Base-by-base conservation (phyloP, 53 echinoderm and acorn worm species). In the Echinarachnius parma region DNA sequence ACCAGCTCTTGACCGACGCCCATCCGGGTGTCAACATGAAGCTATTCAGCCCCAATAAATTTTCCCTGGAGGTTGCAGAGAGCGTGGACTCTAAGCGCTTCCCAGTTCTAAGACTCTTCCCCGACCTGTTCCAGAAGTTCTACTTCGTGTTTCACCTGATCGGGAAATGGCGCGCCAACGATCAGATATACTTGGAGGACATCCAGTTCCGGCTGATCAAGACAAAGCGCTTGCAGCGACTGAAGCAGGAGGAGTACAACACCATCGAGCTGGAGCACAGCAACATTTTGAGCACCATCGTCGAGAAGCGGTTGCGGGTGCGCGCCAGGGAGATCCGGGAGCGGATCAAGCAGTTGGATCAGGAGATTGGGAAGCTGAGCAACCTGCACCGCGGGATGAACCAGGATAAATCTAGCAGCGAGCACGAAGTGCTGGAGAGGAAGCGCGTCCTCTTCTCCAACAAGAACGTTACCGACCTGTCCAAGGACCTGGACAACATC, bases 91-190 rank as follows among this genome's bases (percentile, higher is more conserved):
- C 89, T 7, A 86, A 75, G 53, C 54, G 85, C 30, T 93, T 83
- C 44, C 94, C 94, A 18, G 54, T 93, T 5, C 81, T 93, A 8
- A 53, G 90, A 22, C 58, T 93, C 16, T 86, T 90, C 46, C 94
- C 94, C 2, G 94, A 93, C 66, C 53, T 93, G 47, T 90, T 93
- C 61, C 94, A 93, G 66, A 93, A 93, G 75, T 90, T 93, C 37
- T 87, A 93, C 61, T 83, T 86, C 26, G 60, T 50, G 34, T 55
- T 90, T 30, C 90, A 90, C 24, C 86, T 93, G 18, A 46, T 93
- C 4, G 90, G 86, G 16, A 90, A 81, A 77, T 93, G 94, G 94
- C 80, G 94, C 1, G 84, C 87, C 1, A 89, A 87, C 42, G 94
- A 93, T 75, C 94, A 93, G 64, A 86, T 93, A 34, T 93, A 90